A percentile compares a stretch with the other conserved stretches of the same genome.
Evolutionary conservation across 2,113 vertebrate species (phyloP).

Genomic region (Campylomormyrus tamandua): DNA sequence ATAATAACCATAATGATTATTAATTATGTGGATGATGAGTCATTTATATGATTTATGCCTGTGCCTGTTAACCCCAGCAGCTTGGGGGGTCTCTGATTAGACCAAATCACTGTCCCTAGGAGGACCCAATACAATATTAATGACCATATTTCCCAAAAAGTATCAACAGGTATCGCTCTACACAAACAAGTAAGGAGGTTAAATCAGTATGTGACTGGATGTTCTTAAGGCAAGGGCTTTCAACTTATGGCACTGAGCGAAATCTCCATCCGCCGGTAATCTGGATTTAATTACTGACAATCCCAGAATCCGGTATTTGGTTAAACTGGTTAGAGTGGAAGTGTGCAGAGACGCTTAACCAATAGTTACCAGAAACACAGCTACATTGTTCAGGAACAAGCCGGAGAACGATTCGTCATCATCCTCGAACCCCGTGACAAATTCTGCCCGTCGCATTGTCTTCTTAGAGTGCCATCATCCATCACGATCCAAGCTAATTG

Average conservation of each 20-base stretch:
- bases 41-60: not conserved
- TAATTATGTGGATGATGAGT: not conserved
- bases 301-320: not conserved
- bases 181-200: not conserved
- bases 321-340: not conserved
- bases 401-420: not conserved
- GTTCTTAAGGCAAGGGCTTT: not conserved
- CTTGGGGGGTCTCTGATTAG: not conserved
- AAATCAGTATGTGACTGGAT: not conserved
- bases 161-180: not conserved
- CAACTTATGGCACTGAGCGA: not conserved
- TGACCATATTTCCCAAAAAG: not conserved
- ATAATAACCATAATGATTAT: not conserved
- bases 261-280: not conserved
- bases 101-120: not conserved
- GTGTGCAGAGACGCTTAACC: not conserved
- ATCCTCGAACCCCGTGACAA: not conserved
- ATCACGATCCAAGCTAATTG: not conserved
- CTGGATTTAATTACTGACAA: not conserved
- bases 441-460: conserved; percentile 1
- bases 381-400: not conserved
- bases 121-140: not conserved
- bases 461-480: not conserved
- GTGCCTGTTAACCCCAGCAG: not conserved
- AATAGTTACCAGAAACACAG: not conserved